These are phyloP conservation scores for Perca flavescens DNA, from an alignment of 2,113 vertebrate genomes.

Conservation along the genomic window DNA sequence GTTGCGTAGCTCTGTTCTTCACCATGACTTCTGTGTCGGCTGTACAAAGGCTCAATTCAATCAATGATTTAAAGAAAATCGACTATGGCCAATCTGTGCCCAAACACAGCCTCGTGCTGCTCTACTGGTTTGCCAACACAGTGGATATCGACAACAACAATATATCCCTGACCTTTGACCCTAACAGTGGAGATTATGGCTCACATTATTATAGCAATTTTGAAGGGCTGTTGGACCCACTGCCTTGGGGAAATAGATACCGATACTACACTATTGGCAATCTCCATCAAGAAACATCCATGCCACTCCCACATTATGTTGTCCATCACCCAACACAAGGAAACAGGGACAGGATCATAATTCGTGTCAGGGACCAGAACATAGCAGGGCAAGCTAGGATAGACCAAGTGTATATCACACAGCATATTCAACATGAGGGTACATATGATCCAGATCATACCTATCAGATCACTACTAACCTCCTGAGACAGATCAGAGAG, in stretches of 20 bases:
- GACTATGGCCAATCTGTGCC: slow-evolving; percentile 55
- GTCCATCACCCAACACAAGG: not conserved
- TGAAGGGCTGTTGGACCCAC: slow-evolving; percentile 41
- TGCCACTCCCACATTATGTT: slow-evolving; percentile 61
- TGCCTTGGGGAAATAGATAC: slow-evolving; percentile 18
- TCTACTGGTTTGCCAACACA: slow-evolving; percentile 75
- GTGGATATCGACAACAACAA: slow-evolving; percentile 50
- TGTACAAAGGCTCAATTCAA: slow-evolving; percentile 39
- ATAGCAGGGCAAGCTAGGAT: not conserved
- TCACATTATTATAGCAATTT: slow-evolving; percentile 73
- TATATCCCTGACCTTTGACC: slow-evolving; percentile 64
- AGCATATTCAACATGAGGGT: slow-evolving; percentile 56
- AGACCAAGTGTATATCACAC: slow-evolving; percentile 72
- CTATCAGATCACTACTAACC: slow-evolving; percentile 57
- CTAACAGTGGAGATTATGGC: slow-evolving; percentile 52
- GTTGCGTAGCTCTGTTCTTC: slow-evolving; percentile 42
- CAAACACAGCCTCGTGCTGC: slow-evolving; percentile 67
- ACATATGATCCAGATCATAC: slow-evolving; percentile 70
- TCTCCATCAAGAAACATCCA: slow-evolving; percentile 1
- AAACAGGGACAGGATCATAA: slow-evolving; percentile 73
- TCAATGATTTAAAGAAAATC: slow-evolving; percentile 61
- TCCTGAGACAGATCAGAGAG: slow-evolving; percentile 58
- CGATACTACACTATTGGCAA: slow-evolving; percentile 72
- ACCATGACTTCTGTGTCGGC: slow-evolving; percentile 35
- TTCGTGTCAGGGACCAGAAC: slow-evolving; percentile 50